Conservation (phyloP, 2,113 vertebrate genomes). For the Sprattus sprattus region DNA sequence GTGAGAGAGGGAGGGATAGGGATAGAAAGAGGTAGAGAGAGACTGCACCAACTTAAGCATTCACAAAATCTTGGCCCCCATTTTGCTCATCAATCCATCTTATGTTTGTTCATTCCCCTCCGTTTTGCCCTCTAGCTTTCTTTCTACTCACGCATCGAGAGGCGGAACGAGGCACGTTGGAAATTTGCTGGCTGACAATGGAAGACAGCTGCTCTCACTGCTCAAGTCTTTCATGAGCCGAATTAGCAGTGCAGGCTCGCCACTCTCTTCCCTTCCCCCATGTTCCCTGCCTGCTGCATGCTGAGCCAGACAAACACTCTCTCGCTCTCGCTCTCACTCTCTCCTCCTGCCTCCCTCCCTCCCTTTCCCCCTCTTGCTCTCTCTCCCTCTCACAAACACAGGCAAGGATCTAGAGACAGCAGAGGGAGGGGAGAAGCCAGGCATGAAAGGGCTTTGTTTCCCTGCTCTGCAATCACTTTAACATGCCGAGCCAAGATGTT, state of each 20-base stretch:
- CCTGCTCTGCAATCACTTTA: conserved; percentile 60
- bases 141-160: conserved; percentile 65
- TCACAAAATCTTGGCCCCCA: conserved; percentile 54
- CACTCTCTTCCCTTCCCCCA: conserved; percentile 58
- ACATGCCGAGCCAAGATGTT: conserved; percentile 46
- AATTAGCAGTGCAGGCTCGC: conserved; percentile 70
- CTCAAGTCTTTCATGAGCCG: conserved; percentile 76
- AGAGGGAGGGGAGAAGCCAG: conserved; percentile 50
- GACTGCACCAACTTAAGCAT: conserved; percentile 40
- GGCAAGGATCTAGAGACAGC: conserved; percentile 56
- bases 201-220: conserved; percentile 76
- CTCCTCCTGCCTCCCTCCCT: background rate
- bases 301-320: conserved; percentile 60
- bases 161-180: conserved; percentile 73
- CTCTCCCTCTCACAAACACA: background rate
- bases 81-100: conserved; percentile 45
- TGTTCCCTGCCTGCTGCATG: conserved; percentile 49
- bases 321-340: conserved; percentile 46
- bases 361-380: background rate
- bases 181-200: conserved; percentile 76
- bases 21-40: background rate
- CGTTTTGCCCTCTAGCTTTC: conserved; percentile 47
- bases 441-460: conserved; percentile 66
- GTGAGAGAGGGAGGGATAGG: background rate
- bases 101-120: conserved; percentile 49